Conservation (phyloP, 2,113 vertebrate species). For the Callipepla squamata region DNA sequence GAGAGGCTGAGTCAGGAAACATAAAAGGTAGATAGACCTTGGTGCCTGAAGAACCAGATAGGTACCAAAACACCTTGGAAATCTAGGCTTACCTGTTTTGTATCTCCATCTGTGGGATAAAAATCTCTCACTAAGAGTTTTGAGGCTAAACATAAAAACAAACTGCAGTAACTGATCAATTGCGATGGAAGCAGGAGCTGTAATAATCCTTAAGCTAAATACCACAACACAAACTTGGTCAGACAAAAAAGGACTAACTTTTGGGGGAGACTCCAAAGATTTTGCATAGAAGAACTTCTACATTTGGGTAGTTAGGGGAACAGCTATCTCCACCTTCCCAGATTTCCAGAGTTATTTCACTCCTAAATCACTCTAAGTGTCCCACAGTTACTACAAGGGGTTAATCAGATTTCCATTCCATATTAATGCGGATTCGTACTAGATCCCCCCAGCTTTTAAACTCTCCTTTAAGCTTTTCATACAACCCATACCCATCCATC, state of each 20-base stretch:
- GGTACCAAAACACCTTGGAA: neutral
- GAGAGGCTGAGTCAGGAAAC: neutral
- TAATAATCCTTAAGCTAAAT: neutral
- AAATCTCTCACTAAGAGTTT: neutral
- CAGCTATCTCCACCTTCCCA: neutral
- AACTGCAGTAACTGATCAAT: neutral
- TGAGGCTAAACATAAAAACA: neutral
- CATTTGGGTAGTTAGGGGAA: neutral
- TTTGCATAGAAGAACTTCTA: neutral
- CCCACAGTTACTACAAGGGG: neutral
- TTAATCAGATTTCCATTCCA: neutral
- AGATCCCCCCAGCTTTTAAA: neutral
- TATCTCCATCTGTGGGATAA: neutral
- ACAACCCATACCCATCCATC: neutral
- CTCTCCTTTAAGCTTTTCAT: neutral
- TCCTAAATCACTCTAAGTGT: neutral
- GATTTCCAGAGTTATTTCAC: neutral
- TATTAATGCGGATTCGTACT: neutral
- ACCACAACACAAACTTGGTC: accelerated
- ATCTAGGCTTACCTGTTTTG: neutral
- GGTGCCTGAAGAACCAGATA: neutral
- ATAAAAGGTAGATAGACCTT: neutral
- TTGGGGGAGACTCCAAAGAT: neutral
- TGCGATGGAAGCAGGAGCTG: neutral
- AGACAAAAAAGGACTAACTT: neutral